Evolutionary conservation across 2,113 vertebrate species (phyloP).

Genomic region (Cepphus grylle): DNA sequence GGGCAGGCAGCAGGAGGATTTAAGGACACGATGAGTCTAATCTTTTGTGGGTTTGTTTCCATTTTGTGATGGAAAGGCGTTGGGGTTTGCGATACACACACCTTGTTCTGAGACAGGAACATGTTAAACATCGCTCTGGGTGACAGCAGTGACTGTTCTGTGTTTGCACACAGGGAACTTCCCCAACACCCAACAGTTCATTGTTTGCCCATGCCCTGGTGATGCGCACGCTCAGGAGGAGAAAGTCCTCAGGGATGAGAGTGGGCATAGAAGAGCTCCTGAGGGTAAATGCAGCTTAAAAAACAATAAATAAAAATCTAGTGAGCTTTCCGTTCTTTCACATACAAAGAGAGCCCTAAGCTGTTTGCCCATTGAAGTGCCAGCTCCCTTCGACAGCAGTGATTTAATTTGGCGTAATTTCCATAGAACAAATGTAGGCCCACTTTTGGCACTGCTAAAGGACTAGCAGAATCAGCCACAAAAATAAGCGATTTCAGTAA

Average conservation of each 20-base stretch:
- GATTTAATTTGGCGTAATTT: background rate
- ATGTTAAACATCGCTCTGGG: background rate
- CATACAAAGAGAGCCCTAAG: background rate
- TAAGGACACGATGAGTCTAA: background rate
- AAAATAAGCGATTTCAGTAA: background rate
- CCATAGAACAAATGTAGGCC: background rate
- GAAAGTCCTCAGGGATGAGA: background rate
- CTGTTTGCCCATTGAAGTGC: background rate
- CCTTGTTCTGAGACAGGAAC: background rate
- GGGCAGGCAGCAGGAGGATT: background rate
- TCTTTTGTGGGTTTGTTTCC: background rate
- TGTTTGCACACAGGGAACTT: background rate
- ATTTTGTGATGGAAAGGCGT: background rate
- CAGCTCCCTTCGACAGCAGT: background rate
- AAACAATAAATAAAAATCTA: background rate
- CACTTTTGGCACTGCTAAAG: background rate
- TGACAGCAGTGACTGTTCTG: background rate
- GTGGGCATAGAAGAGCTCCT: background rate
- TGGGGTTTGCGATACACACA: background rate
- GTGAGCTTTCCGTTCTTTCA: background rate
- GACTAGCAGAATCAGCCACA: background rate
- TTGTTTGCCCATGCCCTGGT: background rate
- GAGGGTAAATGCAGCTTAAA: background rate
- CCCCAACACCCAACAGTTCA: background rate
- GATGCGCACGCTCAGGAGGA: rapidly evolving